These are phyloP conservation scores for Sandelia bainsii DNA, from an alignment of 2,797 vertebrate genomes.

Conservation along the genomic window DNA sequence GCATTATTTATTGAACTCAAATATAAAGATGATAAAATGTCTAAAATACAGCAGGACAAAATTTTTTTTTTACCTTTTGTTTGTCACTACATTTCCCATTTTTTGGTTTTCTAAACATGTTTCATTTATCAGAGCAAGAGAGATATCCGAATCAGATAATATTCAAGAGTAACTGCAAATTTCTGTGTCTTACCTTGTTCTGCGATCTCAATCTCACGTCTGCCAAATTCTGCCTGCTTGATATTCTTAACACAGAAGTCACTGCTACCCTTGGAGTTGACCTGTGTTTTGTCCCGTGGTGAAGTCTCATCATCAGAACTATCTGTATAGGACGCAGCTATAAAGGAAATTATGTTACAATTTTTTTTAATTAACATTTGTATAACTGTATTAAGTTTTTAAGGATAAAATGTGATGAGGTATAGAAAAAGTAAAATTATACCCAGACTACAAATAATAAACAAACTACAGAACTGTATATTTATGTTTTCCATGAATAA, in stretches of 20 bases:
- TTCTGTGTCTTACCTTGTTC: conserved; percentile 87
- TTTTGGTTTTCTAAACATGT: background rate
- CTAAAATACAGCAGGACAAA: conserved; percentile 1
- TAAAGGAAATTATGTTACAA: background rate
- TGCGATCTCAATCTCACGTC: conserved; percentile 96
- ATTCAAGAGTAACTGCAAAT: conserved; percentile 4
- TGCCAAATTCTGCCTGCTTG: conserved; percentile 95
- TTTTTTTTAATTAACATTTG: too few relatives aligned
- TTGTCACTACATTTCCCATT: background rate
- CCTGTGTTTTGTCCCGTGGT: conserved; percentile 93
- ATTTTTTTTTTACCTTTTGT: background rate
- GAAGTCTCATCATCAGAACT: conserved; percentile 96
- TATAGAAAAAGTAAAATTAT: background rate
- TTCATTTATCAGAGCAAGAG: background rate
- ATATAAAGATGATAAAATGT: background rate
- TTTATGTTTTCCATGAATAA: background rate
- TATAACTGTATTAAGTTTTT: too few relatives aligned
- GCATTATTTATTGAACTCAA: background rate
- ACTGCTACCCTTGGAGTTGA: conserved; percentile 93
- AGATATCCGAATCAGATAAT: background rate
- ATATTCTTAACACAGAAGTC: conserved; percentile 98
- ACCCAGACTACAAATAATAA: background rate
- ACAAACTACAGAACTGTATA: background rate
- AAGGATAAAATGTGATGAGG: background rate
- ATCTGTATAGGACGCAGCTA: conserved; percentile 94